phyloP scores from a whole-genome alignment of 37 sponge, comb jelly and placozoan species.

The Dysidea cf. avara region DNA sequence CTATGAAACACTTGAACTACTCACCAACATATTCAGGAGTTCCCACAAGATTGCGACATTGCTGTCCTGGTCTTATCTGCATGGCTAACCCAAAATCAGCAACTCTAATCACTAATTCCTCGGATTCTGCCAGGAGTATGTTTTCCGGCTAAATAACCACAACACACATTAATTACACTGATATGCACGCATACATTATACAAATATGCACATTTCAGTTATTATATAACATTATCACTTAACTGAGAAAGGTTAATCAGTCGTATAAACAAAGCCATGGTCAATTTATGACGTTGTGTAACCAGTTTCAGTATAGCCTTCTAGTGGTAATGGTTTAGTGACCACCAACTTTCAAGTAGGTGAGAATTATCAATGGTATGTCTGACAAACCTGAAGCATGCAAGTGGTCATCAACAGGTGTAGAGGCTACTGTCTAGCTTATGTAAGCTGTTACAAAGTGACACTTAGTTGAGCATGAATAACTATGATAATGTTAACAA shows the following conservation, averaged over 20 bases:
- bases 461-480: too few species aligned
- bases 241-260: background rate
- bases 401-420: too few species aligned
- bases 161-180: background rate
- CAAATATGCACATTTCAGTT: background rate
- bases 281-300: too few species aligned
- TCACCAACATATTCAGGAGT: constrained; percentile 94
- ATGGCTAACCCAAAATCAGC: constrained; percentile 93
- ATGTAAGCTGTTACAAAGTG: too few species aligned
- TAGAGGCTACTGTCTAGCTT: too few species aligned
- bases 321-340: too few species aligned
- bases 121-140: constrained; percentile 76
- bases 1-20: constrained; percentile 14
- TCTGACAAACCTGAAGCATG: too few species aligned
- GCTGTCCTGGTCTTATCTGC: constrained; percentile 71
- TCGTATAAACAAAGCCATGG: background rate
- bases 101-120: constrained; percentile 72
- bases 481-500: too few species aligned
- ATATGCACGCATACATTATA: background rate
- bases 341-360: too few species aligned
- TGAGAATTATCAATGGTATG: too few species aligned
- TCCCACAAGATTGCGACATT: constrained; percentile 78
- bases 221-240: background rate
- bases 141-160: constrained; percentile 93
- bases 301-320: too few species aligned